Evolutionary conservation across 2,797 vertebrate species (phyloP).

Genomic region (Chanos chanos): DNA sequence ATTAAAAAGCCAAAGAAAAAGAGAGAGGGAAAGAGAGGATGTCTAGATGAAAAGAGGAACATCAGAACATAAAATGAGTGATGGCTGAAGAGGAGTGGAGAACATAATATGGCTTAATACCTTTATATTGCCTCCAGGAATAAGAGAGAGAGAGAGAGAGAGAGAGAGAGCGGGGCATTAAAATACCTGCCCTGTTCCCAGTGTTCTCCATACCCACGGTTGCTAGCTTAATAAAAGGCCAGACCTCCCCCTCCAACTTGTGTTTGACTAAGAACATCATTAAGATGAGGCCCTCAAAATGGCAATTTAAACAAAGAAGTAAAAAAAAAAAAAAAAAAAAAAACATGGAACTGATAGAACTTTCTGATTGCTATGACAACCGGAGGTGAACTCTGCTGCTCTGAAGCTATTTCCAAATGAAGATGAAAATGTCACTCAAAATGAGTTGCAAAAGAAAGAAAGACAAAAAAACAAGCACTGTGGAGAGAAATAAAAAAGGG

Average conservation of each 20-base stretch:
- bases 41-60: neutral
- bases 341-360: slow-evolving; percentile 25
- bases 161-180: neutral
- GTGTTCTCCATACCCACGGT: slow-evolving; percentile 4
- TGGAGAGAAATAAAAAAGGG: no score
- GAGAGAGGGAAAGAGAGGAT: neutral
- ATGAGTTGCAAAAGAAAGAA: slow-evolving; percentile 1
- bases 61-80: neutral
- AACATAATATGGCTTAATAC: no score
- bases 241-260: slow-evolving; percentile 10
- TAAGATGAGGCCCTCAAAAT: slow-evolving; percentile 36
- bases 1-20: neutral
- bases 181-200: slow-evolving; percentile 24
- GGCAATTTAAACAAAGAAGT: slow-evolving; percentile 35
- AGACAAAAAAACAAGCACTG: no score
- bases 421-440: slow-evolving; percentile 12
- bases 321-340: slow-evolving; percentile 34
- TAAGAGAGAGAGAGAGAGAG: neutral
- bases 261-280: slow-evolving; percentile 39
- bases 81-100: neutral
- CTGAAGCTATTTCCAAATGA: slow-evolving; percentile 7
- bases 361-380: slow-evolving; percentile 47
- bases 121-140: neutral
- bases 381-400: slow-evolving; percentile 19
- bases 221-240: slow-evolving; percentile 37